Evolutionary conservation across 2,888 invertebrate genomes (phyloP), one percentile per base, ranked within the genome.

Genomic region (Odiellus spinosus): DNA sequence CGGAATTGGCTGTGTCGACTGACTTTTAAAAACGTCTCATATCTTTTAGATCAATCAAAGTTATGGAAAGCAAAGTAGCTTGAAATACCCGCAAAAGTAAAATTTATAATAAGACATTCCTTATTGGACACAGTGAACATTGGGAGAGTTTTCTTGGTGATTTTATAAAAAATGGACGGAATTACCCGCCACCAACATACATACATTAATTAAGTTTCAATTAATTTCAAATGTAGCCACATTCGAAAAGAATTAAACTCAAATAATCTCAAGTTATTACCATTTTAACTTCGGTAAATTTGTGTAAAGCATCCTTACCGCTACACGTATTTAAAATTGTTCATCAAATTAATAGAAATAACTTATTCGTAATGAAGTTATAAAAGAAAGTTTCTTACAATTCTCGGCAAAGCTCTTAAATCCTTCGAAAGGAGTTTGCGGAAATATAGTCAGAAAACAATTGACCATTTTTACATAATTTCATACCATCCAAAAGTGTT

Each of bases 321-420:
- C 55, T 55, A 20, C 6, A 49, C 42, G 38, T 26, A 26, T 26
- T 26, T 26, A 26, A 26, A n/a, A 26, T 26, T 26, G 4, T 26
- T 26, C 8, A 26, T 26, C 8, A 26, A 26, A n/a, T 35, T 35
- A 12, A 35, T 35, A 35, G 14, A 35, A 35, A 2, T n/a, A 11
- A 33, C n/a, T 11, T 12, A 33, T 33, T 10, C n/a, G 10, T 33
- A 11, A 11, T 33, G 34, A 33, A 33, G n/a, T 11, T 11, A 10
- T 11, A 12, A 35, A 12, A 15, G 10, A 38, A 11, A 3, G 18
- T 18, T 36, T 44, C 52, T 53, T 45, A 50, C 52, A 57, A 50
- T 59, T 88, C 88, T 51, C 86, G 76, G 26, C 87, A 88, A 57
- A 81, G 75, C 44, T 88, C 88, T 85, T 87, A 67, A 76, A 88